phyloP scores from a whole-genome alignment of 2,113 vertebrate genomes.

The Chaenogobius annularis region DNA sequence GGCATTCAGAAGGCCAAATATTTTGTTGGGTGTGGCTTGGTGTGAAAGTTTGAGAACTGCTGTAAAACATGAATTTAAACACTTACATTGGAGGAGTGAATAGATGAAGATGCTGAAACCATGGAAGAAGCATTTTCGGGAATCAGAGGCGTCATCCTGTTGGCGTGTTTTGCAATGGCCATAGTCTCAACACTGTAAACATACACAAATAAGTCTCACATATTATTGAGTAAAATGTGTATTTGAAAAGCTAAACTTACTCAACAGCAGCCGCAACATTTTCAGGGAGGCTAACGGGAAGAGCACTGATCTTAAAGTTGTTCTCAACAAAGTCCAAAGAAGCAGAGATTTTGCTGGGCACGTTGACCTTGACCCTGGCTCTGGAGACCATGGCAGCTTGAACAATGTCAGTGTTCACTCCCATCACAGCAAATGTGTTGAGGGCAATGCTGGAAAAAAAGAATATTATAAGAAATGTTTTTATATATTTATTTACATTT shows the following conservation, averaged over 20 bases:
- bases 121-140: conserved; percentile 65
- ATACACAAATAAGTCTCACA: not conserved
- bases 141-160: conserved; percentile 73
- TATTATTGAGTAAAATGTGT: not conserved
- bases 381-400: conserved; percentile 76
- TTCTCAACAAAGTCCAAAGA: conserved; percentile 74
- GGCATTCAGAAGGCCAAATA: not conserved
- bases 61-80: not conserved
- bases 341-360: conserved; percentile 71
- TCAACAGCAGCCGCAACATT: conserved; percentile 62
- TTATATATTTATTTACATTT: not conserved
- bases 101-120: conserved; percentile 7
- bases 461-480: not conserved
- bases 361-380: conserved; percentile 54
- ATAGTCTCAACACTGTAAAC: conserved; percentile 73
- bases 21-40: not conserved
- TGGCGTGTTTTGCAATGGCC: conserved; percentile 79
- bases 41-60: not conserved
- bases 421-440: conserved; percentile 77
- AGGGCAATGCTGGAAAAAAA: conserved; percentile 66
- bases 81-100: conserved; percentile 6
- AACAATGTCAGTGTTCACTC: conserved; percentile 79
- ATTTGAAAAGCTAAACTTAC: conserved; percentile 57
- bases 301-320: conserved; percentile 77
- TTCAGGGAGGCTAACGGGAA: conserved; percentile 70